Conservation (phyloP, 2,113 vertebrate genomes). For the Colaptes auratus region DNA sequence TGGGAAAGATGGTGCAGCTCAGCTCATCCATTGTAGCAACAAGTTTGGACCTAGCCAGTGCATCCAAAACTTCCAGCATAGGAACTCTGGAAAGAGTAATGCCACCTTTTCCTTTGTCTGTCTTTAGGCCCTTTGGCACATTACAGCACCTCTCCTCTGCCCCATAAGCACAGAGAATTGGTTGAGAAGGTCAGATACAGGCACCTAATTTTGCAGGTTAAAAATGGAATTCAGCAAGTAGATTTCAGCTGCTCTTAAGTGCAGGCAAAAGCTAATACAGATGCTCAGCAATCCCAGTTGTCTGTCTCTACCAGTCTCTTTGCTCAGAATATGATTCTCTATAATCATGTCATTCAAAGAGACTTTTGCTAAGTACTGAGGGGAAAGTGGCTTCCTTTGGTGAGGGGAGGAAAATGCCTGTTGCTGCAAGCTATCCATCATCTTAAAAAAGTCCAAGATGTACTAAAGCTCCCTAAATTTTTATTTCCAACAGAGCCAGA, state of each 20-base stretch:
- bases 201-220: neutral
- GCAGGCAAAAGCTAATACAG: neutral
- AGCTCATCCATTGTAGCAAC: neutral
- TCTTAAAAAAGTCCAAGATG: neutral
- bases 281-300: neutral
- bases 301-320: neutral
- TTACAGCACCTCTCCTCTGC: neutral
- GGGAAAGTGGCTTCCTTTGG: slow-evolving; percentile 54
- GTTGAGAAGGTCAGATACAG: neutral
- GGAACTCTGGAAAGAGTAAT: neutral
- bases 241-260: neutral
- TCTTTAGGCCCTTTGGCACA: neutral
- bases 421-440: slow-evolving; percentile 55
- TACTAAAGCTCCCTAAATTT: slow-evolving; percentile 40
- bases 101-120: neutral
- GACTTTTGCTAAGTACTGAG: slow-evolving; percentile 48
- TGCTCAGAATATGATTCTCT: slow-evolving; percentile 19
- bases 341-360: slow-evolving; percentile 47
- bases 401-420: slow-evolving; percentile 24
- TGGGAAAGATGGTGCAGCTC: neutral
- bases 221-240: neutral
- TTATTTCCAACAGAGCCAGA: slow-evolving; percentile 2
- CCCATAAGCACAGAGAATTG: neutral
- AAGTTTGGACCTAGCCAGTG: neutral
- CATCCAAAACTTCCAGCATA: neutral